These are phyloP conservation scores for Drosophila maculinotata DNA, from an alignment of 2,888 invertebrate species.

Conservation along the genomic window DNA sequence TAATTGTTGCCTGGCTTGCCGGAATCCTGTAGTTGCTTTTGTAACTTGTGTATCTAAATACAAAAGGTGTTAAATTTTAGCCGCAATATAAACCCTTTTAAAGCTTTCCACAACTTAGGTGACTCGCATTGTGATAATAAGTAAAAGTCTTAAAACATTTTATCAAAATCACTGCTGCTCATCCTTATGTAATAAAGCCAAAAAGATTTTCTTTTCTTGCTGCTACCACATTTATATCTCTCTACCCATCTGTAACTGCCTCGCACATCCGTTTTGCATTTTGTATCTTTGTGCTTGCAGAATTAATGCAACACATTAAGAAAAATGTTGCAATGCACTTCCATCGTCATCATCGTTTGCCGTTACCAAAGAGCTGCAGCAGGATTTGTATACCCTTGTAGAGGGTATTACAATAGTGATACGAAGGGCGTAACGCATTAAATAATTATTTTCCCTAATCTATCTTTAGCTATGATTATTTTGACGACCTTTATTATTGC, in stretches of 20 bases:
- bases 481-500: neutral
- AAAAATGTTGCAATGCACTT: conserved; percentile 63
- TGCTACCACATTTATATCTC: conserved; percentile 19
- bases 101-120: neutral
- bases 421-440: neutral
- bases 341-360: conserved; percentile 25
- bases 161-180: conserved; percentile 15
- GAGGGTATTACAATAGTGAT: neutral
- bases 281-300: conserved; percentile 58
- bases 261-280: conserved; percentile 53
- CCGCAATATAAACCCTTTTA: neutral
- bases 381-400: conserved; percentile 13
- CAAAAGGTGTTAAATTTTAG: conserved; percentile 3
- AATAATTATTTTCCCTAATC: neutral
- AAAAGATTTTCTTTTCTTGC: conserved; percentile 30
- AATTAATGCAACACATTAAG: conserved; percentile 73
- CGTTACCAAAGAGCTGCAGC: conserved; percentile 30
- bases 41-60: neutral
- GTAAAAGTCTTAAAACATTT: neutral
- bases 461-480: neutral
- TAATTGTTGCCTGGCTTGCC: conserved; percentile 1
- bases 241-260: conserved; percentile 28
- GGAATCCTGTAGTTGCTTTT: neutral
- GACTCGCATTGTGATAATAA: neutral
- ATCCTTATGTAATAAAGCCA: conserved; percentile 15